phyloP scores from a whole-genome alignment of 2,113 vertebrate genomes.

The Microcebus jonahi region DNA sequence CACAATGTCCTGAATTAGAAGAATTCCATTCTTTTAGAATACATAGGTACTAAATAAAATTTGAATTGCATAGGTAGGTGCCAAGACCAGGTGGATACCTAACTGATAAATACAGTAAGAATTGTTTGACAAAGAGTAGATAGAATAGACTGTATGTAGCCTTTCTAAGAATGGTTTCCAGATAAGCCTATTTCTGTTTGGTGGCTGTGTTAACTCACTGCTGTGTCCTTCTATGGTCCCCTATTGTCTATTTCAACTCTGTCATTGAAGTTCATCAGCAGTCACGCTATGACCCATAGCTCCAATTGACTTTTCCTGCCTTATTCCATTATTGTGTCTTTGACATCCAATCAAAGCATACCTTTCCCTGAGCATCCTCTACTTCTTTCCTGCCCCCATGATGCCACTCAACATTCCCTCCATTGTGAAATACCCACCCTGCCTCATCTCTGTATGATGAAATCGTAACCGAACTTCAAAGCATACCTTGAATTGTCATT shows the following conservation, averaged over 20 bases:
- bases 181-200: too few species aligned
- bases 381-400: neutral
- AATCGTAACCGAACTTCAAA: neutral
- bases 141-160: too few species aligned
- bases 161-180: too few species aligned
- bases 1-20: neutral
- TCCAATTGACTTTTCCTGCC: neutral
- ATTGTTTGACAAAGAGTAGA: too few species aligned
- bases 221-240: neutral
- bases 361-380: neutral
- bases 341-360: neutral
- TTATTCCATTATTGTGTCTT: neutral
- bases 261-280: neutral
- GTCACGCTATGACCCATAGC: neutral
- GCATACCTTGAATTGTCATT: neutral
- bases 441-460: neutral
- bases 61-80: neutral
- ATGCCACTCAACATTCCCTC: neutral
- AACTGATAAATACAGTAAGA: neutral
- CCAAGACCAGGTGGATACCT: neutral
- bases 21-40: neutral
- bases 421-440: neutral
- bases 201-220: neutral
- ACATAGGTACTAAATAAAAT: neutral
- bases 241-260: neutral